Conservation (phyloP, 2,888 invertebrate genomes). For the Tubulanus polymorphus region DNA sequence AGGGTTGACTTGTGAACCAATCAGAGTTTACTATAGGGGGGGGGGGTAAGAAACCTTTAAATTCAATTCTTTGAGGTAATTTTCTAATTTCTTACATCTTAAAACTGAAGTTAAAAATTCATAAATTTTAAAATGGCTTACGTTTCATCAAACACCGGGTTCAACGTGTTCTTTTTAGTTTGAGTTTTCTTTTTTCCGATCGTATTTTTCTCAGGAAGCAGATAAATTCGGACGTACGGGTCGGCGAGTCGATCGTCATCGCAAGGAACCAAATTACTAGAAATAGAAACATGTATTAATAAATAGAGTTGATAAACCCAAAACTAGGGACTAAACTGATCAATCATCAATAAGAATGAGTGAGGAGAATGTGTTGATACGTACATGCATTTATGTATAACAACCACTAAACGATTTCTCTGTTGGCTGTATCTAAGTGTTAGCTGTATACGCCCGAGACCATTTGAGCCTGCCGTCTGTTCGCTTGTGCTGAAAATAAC, state of each 20-base stretch:
- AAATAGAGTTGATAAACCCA: no score
- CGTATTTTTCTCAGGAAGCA: slow-evolving; percentile 43
- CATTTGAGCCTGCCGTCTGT: slow-evolving; percentile 23
- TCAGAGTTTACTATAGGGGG: no score
- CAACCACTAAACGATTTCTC: slow-evolving; percentile 75
- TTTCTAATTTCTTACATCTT: no score
- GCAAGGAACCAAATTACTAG: slow-evolving; percentile 36
- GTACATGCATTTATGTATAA: slow-evolving; percentile 86
- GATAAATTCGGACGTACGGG: slow-evolving; percentile 46
- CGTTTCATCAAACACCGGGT: slow-evolving; percentile 85
- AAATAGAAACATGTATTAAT: slow-evolving; percentile 8
- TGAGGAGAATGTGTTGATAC: slow-evolving; percentile 46
- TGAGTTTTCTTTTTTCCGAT: slow-evolving; percentile 47
- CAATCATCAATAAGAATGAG: no score
- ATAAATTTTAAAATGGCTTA: slow-evolving; percentile 16
- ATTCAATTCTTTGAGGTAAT: no score
- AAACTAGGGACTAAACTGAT: no score
- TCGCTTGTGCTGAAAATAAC: background rate
- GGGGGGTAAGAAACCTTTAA: no score
- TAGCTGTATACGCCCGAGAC: slow-evolving; percentile 66
- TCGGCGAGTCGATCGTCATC: slow-evolving; percentile 48
- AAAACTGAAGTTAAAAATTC: background rate
- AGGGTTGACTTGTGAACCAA: no score
- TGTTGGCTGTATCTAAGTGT: slow-evolving; percentile 80
- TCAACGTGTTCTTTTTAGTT: slow-evolving; percentile 79